A percentile compares a stretch with the other conserved stretches of the same genome.
Conservation (phyloP, 2,113 vertebrate genomes). For the Pycnonotus jocosus region DNA sequence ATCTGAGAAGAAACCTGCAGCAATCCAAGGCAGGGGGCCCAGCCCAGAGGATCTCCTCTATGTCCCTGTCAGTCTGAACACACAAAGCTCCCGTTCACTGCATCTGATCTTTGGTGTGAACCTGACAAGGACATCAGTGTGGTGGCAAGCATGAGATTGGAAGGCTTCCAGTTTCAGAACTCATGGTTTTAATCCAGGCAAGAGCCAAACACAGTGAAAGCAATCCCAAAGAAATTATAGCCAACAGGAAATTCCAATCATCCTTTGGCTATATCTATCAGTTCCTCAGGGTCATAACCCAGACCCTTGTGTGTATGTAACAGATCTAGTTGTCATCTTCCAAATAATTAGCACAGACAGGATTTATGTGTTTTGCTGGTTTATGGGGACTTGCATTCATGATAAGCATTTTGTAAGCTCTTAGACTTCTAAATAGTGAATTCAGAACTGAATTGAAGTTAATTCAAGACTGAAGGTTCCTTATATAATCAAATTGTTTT, state of each 20-base stretch:
- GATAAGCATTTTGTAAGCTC: neutral
- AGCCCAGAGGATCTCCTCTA: neutral
- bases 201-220: neutral
- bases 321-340: neutral
- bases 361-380: neutral
- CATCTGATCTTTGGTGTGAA: neutral
- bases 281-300: neutral
- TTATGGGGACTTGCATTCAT: neutral
- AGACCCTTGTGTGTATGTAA: neutral
- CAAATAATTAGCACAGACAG: neutral
- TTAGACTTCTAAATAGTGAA: neutral
- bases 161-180: neutral
- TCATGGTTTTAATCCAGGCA: neutral
- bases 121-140: neutral
- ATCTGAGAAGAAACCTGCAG: neutral
- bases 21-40: neutral
- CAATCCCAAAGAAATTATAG: neutral
- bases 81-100: neutral
- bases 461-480: neutral
- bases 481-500: neutral
- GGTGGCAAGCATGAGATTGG: neutral
- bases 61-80: neutral
- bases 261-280: neutral
- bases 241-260: neutral
- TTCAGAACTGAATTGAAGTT: neutral